A percentile compares a stretch with the other conserved stretches of the same genome.
These are phyloP conservation scores for Alcedo quadribrachys DNA, from an alignment of 2,797 vertebrate genomes.

Conservation along the genomic window DNA sequence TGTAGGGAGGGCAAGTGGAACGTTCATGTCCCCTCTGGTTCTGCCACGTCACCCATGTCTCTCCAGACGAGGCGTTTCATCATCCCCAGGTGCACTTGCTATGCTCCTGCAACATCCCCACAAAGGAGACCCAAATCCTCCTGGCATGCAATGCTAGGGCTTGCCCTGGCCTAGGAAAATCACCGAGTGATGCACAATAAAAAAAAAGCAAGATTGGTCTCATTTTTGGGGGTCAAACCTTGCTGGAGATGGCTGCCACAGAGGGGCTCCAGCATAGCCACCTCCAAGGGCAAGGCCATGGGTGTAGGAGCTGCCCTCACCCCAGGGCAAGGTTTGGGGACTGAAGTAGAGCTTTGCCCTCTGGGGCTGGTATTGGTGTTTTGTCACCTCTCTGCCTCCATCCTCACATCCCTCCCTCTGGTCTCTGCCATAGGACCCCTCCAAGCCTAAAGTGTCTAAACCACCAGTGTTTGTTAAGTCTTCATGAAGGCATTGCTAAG, in stretches of 20 bases:
- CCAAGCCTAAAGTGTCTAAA: background rate
- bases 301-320: background rate
- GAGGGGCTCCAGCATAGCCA: background rate
- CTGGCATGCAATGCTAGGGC: rapidly evolving
- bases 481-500: background rate
- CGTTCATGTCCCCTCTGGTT: rapidly evolving
- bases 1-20: background rate
- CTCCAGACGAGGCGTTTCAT: background rate
- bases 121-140: background rate
- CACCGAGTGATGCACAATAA: background rate
- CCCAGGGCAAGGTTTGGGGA: background rate
- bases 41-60: background rate
- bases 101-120: background rate
- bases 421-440: background rate
- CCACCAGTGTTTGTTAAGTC: background rate
- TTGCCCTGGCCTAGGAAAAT: background rate
- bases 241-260: rapidly evolving
- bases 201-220: background rate
- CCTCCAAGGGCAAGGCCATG: background rate
- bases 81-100: background rate
- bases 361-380: rapidly evolving
- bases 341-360: background rate
- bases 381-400: background rate
- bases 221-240: background rate
- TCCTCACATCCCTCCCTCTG: background rate